Evolutionary conservation across 1,140 invertebrate species (phyloP).

Genomic region (Brachionus calyciflorus): DNA sequence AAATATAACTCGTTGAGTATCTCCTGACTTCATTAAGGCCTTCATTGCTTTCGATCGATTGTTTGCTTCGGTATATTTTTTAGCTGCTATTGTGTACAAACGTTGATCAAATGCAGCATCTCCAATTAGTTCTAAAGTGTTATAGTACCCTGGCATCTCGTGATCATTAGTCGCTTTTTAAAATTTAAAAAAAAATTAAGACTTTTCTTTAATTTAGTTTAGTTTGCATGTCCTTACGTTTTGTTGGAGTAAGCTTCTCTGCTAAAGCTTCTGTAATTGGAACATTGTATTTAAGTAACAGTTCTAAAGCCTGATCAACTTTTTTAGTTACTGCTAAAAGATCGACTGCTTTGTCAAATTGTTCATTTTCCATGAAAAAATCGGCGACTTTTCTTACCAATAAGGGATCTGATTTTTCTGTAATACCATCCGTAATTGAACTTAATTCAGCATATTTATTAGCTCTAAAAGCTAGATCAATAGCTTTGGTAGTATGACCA

Average conservation of each 20-base stretch:
- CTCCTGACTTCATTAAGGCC: conserved; percentile 88
- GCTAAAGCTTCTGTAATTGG: conserved; percentile 82
- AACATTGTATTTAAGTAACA: conserved; percentile 77
- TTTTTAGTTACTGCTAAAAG: conserved; percentile 76
- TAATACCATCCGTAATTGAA: conserved; percentile 75
- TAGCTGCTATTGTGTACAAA: conserved; percentile 91
- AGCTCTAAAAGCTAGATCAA: conserved; percentile 80
- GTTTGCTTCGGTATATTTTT: conserved; percentile 93
- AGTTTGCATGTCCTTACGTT: too few relatives aligned
- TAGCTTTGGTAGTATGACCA: conserved; percentile 80
- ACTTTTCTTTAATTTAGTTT: too few relatives aligned
- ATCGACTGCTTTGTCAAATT: conserved; percentile 81
- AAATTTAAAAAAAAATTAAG: too few relatives aligned
- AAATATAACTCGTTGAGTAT: conserved; percentile 92
- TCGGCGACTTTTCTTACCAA: conserved; percentile 77
- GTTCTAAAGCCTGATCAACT: conserved; percentile 72
- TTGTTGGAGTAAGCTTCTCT: conserved; percentile 78
- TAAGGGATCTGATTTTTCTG: conserved; percentile 75
- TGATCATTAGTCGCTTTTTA: conserved; percentile 27
- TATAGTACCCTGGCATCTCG: conserved; percentile 21
- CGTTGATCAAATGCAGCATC: conserved; percentile 83
- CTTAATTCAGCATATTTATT: conserved; percentile 77
- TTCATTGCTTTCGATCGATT: conserved; percentile 80
- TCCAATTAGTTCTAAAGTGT: conserved; percentile 77
- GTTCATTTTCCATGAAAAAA: conserved; percentile 79